Base-by-base conservation (phyloP, 2,113 vertebrate genomes). In the mouse (Mus musculus) region DNA sequence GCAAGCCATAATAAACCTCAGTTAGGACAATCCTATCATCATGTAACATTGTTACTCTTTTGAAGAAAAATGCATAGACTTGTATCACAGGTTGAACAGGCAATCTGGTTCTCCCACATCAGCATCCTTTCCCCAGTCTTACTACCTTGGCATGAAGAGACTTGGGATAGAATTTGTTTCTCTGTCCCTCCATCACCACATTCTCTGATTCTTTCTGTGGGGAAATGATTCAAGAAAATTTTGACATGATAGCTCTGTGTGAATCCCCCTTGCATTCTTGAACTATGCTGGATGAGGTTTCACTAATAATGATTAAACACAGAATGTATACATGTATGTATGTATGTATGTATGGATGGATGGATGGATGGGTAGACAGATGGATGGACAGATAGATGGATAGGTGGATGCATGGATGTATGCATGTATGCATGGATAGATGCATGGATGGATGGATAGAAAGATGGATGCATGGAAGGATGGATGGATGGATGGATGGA, bases 1-100 rank as follows among this genome's bases (percentile, higher is more conserved):
- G 61, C 42, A 88, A 94, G 67, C 5, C 1, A 42, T 89, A 95
- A 95, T 78, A 95, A 76, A 96, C 94, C 90, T 96, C 84, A 96
- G 8, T 95, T 89, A 87, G 73, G 88, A 86, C 96, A 88, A 95
- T 96, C n/a, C 96, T 72, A 96, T 93, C 97, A 95, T 92, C 36
- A 87, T 72, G 69, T 46, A 97, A 92, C n/a, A 92, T 71, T 95
- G 93, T 94, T 93, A 97, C 86, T 59, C 39, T 72, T 86, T 78
- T 94, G 82, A 97, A 97, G 33, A 93, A 59, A 98, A 97, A 97
- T n/a, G 54, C 13, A 95, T 88, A 94, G 97, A 94, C 97, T 95
- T 96, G 97, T 84, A 93, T 93, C 77, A 61, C 0, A 91, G 8
- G 97, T 19, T 0, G 3, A 94, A 88, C 14, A 52, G 67, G 0